These are phyloP conservation scores for Halcyon smyrnensis DNA, from an alignment of 2,797 vertebrate species.

Conservation along the genomic window DNA sequence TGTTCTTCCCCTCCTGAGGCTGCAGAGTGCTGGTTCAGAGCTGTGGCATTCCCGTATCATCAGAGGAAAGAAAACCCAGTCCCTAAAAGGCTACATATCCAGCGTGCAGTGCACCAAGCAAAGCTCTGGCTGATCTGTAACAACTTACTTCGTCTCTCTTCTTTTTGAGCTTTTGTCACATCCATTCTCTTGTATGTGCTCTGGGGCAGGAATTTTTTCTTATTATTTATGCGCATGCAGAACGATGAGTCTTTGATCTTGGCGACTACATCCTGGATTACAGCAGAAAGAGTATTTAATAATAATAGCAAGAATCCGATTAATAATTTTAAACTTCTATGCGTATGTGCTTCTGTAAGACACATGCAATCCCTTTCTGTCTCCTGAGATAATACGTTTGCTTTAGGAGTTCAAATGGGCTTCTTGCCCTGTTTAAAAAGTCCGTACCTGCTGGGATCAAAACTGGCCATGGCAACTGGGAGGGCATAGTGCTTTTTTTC, in stretches of 20 bases:
- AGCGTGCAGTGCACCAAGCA: background rate
- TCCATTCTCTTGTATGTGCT: background rate
- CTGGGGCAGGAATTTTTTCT: background rate
- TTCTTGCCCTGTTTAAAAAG: background rate
- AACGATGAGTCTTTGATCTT: slow-evolving; percentile 25
- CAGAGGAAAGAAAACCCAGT: background rate
- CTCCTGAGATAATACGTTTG: background rate
- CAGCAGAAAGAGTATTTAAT: background rate
- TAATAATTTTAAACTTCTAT: background rate
- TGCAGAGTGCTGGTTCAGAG: background rate
- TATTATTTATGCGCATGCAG: background rate
- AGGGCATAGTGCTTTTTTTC: background rate
- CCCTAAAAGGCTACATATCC: rapidly evolving
- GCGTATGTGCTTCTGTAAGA: background rate
- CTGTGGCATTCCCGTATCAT: background rate
- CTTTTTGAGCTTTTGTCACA: background rate
- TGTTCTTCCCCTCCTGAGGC: background rate
- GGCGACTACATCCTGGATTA: background rate
- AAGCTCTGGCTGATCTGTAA: background rate
- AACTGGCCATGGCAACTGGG: rapidly evolving
- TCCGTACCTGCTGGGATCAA: background rate
- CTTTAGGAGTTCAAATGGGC: background rate
- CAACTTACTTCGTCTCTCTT: background rate
- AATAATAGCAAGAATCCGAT: background rate
- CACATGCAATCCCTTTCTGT: background rate